Evolutionary conservation across 2,888 invertebrate species (phyloP).

Genomic region (Ramazzottius varieornatus): DNA sequence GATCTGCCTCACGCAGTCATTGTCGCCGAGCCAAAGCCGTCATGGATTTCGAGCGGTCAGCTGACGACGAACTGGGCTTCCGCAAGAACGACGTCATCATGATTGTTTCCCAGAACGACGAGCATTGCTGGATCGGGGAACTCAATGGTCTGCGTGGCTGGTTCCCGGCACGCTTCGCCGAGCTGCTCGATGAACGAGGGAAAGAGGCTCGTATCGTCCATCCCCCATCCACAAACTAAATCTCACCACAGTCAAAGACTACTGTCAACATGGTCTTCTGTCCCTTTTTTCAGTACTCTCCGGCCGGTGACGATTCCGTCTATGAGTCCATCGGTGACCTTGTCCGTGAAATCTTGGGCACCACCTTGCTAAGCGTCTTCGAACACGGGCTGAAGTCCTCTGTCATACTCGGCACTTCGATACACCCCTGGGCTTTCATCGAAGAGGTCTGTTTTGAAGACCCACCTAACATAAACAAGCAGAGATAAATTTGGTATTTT

Average conservation of each 20-base stretch:
- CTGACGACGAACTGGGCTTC: conserved; percentile 92
- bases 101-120: conserved; percentile 71
- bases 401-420: conserved; percentile 3
- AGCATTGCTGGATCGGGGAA: conserved; percentile 95
- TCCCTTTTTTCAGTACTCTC: conserved; percentile 20
- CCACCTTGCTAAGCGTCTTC: conserved; percentile 10
- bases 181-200: conserved; percentile 74
- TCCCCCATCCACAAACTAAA: too few relatives aligned
- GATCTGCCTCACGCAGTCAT: conserved; percentile 64
- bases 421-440: conserved; percentile 90
- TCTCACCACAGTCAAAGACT: too few relatives aligned
- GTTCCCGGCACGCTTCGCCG: conserved; percentile 91
- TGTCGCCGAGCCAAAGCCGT: conserved; percentile 76
- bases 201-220: conserved; percentile 33
- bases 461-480: background rate
- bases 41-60: conserved; percentile 76
- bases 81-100: conserved; percentile 94
- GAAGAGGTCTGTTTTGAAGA: conserved; percentile 37
- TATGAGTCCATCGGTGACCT: conserved; percentile 87
- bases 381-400: conserved; percentile 15
- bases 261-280: too few relatives aligned
- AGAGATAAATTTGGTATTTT: conserved; percentile 5
- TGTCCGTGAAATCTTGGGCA: conserved; percentile 42
- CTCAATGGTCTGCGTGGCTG: conserved; percentile 67
- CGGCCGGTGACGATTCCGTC: conserved; percentile 71